Percentiles rank a stretch among this genome's conserved stretches.
Conservation (phyloP, 1,140 invertebrate genomes). For the Druon quercuslanigerum region DNA sequence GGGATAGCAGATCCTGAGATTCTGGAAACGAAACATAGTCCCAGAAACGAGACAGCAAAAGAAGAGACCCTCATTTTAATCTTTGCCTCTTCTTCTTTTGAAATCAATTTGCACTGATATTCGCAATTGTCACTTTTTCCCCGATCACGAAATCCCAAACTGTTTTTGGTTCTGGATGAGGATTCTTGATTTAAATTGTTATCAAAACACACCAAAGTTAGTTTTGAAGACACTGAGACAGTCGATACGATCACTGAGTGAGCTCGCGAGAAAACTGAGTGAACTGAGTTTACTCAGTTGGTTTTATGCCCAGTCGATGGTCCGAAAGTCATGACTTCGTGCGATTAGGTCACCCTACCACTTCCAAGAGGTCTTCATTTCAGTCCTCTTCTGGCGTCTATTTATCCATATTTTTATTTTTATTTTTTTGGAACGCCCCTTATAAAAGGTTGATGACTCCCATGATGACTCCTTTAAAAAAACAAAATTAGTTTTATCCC, state of each 20-base stretch:
- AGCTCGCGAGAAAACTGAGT: conserved; percentile 28
- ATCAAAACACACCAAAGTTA: conserved; percentile 23
- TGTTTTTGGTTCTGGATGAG: background rate
- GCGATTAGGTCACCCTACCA: conserved; percentile 10
- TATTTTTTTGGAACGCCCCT: background rate
- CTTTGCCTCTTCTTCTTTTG: background rate
- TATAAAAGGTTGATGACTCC: conserved; percentile 3
- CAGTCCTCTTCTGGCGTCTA: background rate
- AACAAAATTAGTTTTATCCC: background rate
- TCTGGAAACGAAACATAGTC: conserved; percentile 5
- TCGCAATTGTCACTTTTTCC: background rate
- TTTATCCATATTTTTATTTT: background rate
- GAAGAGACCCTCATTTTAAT: conserved; percentile 7
- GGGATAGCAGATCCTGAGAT: conserved; percentile 14
- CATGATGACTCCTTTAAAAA: conserved; percentile 1
- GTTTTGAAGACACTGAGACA: background rate
- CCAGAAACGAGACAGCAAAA: conserved; percentile 4
- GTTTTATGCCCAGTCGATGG: background rate
- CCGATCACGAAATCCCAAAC: background rate
- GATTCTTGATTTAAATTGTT: background rate
- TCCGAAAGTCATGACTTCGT: background rate
- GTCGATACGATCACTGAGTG: background rate
- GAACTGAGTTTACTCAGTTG: background rate
- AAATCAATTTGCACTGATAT: background rate
- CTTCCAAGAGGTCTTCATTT: conserved; percentile 8